Evolutionary conservation across 2,797 vertebrate species (phyloP).

Genomic region (Hybognathus amarus): DNA sequence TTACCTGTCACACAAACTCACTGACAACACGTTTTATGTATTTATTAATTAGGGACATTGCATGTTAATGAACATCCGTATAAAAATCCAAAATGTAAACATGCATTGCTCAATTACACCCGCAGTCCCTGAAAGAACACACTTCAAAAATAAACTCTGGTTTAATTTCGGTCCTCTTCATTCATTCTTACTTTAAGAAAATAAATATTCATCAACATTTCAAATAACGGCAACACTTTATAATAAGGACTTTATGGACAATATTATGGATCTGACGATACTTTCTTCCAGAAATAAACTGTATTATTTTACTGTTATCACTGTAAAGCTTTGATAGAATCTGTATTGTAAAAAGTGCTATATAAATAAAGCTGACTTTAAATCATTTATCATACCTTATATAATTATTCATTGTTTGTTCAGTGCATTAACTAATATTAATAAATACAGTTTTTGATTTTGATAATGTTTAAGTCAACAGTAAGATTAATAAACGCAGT

Average conservation of each 20-base stretch:
- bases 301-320: no score
- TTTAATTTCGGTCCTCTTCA: no score
- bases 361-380: no score
- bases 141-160: not conserved
- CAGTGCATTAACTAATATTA: no score
- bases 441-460: no score
- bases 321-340: no score
- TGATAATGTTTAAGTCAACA: not conserved
- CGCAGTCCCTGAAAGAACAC: not conserved
- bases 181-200: not conserved
- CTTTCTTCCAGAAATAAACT: no score
- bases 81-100: constrained; percentile 10
- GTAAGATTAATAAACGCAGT: no score
- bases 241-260: not conserved
- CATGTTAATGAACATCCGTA: not conserved
- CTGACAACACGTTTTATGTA: not conserved
- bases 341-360: no score
- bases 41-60: not conserved
- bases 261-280: no score
- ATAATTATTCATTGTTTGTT: no score
- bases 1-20: not conserved
- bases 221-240: not conserved
- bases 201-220: constrained; percentile 8
- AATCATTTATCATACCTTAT: no score
- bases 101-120: not conserved